Conservation (phyloP, 2,113 vertebrate genomes). For the Clinocottus analis region DNA sequence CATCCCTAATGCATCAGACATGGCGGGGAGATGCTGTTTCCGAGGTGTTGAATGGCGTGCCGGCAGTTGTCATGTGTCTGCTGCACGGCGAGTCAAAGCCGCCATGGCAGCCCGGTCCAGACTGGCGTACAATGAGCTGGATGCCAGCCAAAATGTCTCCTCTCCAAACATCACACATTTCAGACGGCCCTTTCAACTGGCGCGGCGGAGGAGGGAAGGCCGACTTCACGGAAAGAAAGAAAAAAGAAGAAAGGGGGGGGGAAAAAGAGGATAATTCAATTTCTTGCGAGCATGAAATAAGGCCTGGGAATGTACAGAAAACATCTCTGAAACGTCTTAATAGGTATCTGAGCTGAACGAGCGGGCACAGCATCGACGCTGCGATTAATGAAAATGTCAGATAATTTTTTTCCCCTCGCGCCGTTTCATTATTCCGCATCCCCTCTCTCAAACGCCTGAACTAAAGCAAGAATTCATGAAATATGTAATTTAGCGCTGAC, state of each 20-base stretch:
- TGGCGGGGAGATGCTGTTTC: slow-evolving; percentile 61
- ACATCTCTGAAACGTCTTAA: slow-evolving; percentile 10
- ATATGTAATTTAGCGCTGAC: slow-evolving; percentile 88
- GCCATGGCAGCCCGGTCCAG: slow-evolving; percentile 73
- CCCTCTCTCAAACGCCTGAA: slow-evolving; percentile 58
- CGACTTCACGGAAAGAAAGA: slow-evolving; percentile 23
- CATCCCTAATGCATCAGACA: slow-evolving; percentile 69
- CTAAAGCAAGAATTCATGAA: slow-evolving; percentile 79
- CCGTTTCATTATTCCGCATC: slow-evolving; percentile 63
- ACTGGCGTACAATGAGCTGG: slow-evolving; percentile 82
- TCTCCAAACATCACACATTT: slow-evolving; percentile 76
- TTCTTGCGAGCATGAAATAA: slow-evolving; percentile 49
- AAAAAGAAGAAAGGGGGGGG: not conserved
- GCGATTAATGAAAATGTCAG: slow-evolving; percentile 66
- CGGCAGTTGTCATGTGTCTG: slow-evolving; percentile 73
- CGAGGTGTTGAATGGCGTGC: slow-evolving; percentile 57
- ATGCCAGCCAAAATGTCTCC: slow-evolving; percentile 80
- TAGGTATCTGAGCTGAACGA: slow-evolving; percentile 1
- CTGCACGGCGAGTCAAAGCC: slow-evolving; percentile 65
- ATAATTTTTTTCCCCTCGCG: slow-evolving; percentile 58
- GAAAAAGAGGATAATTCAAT: slow-evolving; percentile 49
- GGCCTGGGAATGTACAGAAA: slow-evolving; percentile 35
- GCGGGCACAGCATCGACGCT: not conserved
- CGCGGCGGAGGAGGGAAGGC: slow-evolving; percentile 40
- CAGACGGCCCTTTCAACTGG: slow-evolving; percentile 69